Evolutionary conservation across 1,140 invertebrate species (phyloP).

Genomic region (Contarinia nasturtii): DNA sequence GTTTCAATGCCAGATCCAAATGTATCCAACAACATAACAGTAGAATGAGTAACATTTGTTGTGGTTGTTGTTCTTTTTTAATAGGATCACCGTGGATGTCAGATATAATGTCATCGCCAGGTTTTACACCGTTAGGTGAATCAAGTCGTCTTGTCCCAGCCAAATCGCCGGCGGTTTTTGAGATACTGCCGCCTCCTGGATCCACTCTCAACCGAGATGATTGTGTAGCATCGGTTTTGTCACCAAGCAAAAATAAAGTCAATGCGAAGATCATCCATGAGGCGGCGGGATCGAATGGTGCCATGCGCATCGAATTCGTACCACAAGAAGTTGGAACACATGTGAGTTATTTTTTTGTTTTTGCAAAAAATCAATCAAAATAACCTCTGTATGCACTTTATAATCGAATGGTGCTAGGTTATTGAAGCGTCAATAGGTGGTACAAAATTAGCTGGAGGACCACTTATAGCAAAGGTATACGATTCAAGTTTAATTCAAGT

Average conservation of each 20-base stretch:
- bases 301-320: conserved; percentile 75
- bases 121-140: conserved; percentile 52
- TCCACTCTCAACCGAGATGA: conserved; percentile 23
- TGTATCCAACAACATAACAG: too few species aligned
- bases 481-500: conserved; percentile 81
- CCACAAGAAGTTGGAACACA: conserved; percentile 83
- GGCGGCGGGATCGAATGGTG: conserved; percentile 39
- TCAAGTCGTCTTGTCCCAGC: conserved; percentile 73
- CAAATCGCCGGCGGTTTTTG: conserved; percentile 66
- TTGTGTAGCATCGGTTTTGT: conserved; percentile 29
- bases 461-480: conserved; percentile 81
- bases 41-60: too few species aligned
- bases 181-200: conserved; percentile 38
- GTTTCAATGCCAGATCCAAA: too few species aligned
- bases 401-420: too few species aligned
- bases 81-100: conserved; percentile 80
- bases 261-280: conserved; percentile 50
- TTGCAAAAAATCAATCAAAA: too few species aligned
- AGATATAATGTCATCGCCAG: conserved; percentile 58
- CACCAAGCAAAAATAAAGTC: conserved; percentile 29
- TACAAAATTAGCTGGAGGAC: conserved; percentile 66
- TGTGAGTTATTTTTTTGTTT: conserved; percentile 18
- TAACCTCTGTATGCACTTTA: too few species aligned
- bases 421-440: conserved; percentile 74
- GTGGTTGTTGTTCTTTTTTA: conserved; percentile 9